Evolutionary conservation across 2,888 invertebrate species (phyloP).

Genomic region (Trisateles emortualis): DNA sequence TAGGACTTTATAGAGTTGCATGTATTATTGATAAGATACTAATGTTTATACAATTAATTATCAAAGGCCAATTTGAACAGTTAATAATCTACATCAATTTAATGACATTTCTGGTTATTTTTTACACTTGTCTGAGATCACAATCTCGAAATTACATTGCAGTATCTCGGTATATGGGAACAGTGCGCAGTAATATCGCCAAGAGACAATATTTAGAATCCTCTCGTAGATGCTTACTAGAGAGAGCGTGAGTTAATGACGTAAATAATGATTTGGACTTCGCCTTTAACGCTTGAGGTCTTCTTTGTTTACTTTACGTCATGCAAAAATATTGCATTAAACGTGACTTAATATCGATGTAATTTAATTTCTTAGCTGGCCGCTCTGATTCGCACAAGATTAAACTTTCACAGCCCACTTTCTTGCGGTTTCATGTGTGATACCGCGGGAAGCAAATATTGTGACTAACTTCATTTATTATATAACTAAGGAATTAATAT

Average conservation of each 20-base stretch:
- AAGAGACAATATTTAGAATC: slow-evolving; percentile 32
- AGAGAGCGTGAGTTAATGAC: slow-evolving; percentile 35
- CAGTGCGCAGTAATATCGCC: background rate
- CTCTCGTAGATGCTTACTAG: slow-evolving; percentile 17
- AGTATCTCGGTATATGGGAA: slow-evolving; percentile 1
- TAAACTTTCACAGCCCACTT: slow-evolving; percentile 33
- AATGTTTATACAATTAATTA: background rate
- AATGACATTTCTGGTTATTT: too few species aligned
- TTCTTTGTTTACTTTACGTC: slow-evolving; percentile 20
- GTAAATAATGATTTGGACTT: slow-evolving; percentile 45
- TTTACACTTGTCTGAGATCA: too few species aligned
- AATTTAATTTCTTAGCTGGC: slow-evolving; percentile 14
- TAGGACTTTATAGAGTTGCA: too few species aligned
- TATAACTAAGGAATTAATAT: background rate
- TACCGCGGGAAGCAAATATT: background rate
- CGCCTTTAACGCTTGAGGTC: slow-evolving; percentile 47
- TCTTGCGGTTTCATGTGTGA: slow-evolving; percentile 15
- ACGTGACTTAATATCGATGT: slow-evolving; percentile 10
- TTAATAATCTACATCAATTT: too few species aligned
- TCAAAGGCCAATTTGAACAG: too few species aligned
- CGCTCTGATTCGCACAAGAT: slow-evolving; percentile 34
- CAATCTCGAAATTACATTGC: background rate
- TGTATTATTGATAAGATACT: slow-evolving; percentile 1
- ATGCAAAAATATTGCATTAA: slow-evolving; percentile 5
- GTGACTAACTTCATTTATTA: too few species aligned